Conservation (phyloP, 2,113 vertebrate genomes). For the Muntiacus muntjak region DNA sequence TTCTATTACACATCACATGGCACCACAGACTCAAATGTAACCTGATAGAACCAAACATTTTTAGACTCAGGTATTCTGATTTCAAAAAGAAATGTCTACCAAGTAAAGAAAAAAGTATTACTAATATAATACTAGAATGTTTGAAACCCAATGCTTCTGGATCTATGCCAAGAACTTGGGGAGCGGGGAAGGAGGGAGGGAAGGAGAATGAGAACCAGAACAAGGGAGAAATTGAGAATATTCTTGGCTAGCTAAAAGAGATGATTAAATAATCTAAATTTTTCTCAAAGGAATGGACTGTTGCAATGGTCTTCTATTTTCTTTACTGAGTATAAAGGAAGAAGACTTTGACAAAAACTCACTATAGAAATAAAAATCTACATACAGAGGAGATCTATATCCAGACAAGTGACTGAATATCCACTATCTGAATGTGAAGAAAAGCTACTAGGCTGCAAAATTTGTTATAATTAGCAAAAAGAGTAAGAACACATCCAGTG, state of each 20-base stretch:
- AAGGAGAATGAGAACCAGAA: background rate
- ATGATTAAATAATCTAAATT: background rate
- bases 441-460: background rate
- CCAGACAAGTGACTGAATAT: background rate
- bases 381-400: background rate
- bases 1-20: background rate
- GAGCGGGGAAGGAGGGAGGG: too few relatives aligned
- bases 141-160: constrained; percentile 28
- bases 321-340: constrained; percentile 26
- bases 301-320: background rate
- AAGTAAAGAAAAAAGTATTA: constrained; percentile 4
- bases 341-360: constrained; percentile 15
- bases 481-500: background rate
- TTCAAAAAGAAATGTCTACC: constrained; percentile 34
- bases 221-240: background rate
- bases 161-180: background rate
- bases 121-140: background rate
- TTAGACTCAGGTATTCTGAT: constrained; percentile 4
- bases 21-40: constrained; percentile 8
- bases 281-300: constrained; percentile 47
- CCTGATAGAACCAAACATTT: background rate
- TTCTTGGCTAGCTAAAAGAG: background rate
- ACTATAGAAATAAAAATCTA: constrained; percentile 19
- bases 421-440: background rate
- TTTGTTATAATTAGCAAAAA: constrained; percentile 11